phyloP scores from a whole-genome alignment of 2,113 vertebrate genomes.

The Gila orcuttii region DNA sequence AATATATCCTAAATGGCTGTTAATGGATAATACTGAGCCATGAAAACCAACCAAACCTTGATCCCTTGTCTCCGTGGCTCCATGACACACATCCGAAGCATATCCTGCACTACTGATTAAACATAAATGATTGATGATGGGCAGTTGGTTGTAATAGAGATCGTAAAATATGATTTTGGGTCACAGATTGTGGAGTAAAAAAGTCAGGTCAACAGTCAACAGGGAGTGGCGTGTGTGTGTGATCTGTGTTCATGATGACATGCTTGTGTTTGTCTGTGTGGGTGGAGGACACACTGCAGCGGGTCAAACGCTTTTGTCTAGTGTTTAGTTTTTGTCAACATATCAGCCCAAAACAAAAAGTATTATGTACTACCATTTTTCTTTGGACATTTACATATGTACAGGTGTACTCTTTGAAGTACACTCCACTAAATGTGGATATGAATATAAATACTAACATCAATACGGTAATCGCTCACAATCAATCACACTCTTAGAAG shows the following conservation, averaged over 20 bases:
- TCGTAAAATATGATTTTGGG: slow-evolving; percentile 12
- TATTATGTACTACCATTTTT: background rate
- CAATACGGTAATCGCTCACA: no score
- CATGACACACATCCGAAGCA: background rate
- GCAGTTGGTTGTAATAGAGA: background rate
- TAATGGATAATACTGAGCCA: background rate
- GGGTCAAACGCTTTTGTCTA: background rate
- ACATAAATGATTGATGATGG: slow-evolving; percentile 12
- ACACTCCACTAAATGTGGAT: no score
- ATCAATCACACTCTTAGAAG: no score
- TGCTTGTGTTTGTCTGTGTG: slow-evolving; percentile 24
- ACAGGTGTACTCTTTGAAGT: no score
- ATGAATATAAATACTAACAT: no score
- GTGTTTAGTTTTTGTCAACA: background rate
- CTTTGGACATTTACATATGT: background rate
- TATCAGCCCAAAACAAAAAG: background rate
- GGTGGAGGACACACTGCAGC: background rate
- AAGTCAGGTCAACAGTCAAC: background rate
- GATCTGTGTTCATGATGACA: background rate
- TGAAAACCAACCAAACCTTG: background rate
- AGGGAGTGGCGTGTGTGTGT: slow-evolving; percentile 33
- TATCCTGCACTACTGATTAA: slow-evolving; percentile 18
- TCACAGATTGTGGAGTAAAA: background rate
- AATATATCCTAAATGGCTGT: background rate
- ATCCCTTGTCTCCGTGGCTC: background rate